These are phyloP conservation scores for Tarsius wallacei DNA, from an alignment of 2,797 vertebrate genomes.

Conservation along the genomic window DNA sequence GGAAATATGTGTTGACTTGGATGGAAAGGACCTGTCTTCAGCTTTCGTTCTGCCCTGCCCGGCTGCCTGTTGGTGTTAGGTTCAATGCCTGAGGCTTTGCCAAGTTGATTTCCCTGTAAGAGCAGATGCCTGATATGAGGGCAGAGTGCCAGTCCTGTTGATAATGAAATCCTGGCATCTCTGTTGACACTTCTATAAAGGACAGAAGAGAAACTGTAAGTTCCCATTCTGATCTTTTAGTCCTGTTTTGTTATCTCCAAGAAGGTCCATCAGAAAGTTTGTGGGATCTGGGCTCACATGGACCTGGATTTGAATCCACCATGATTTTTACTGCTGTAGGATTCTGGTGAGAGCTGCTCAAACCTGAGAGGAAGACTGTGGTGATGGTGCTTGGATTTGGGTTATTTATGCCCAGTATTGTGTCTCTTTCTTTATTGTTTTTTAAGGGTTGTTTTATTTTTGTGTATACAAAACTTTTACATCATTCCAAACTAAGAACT, in stretches of 20 bases:
- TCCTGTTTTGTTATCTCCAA: not conserved
- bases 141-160: not conserved
- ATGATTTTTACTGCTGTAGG: not conserved
- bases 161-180: not conserved
- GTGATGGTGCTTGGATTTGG: not conserved
- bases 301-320: not conserved
- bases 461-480: not conserved
- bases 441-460: constrained; percentile 7
- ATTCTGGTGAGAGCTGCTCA: not conserved
- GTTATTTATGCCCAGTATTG: not conserved
- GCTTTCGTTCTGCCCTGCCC: not conserved
- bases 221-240: not conserved
- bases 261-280: not conserved
- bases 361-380: not conserved
- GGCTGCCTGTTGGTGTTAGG: not conserved
- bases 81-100: not conserved
- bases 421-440: not conserved
- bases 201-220: not conserved
- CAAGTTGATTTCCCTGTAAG: not conserved
- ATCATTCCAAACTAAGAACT: not conserved
- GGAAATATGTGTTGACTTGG: not conserved
- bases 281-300: not conserved
- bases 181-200: not conserved
- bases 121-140: not conserved
- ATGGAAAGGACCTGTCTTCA: not conserved